Percentiles rank a stretch among this genome's conserved stretches.
phyloP scores from a whole-genome alignment of 2,797 vertebrate species.

The Cynopterus sphinx region DNA sequence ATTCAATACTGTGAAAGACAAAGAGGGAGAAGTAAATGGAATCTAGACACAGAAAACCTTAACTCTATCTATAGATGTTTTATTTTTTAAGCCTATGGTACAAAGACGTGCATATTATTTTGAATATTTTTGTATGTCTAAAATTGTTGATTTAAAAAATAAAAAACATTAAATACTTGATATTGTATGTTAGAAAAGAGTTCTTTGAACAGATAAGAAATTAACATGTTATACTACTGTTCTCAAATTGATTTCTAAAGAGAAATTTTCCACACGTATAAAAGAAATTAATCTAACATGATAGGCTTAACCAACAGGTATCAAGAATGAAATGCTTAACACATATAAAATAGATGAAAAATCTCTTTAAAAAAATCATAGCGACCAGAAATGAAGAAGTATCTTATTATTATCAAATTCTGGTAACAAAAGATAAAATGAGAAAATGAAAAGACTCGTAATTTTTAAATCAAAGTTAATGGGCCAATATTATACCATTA shows the following conservation, averaged over 20 bases:
- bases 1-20: background rate
- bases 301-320: background rate
- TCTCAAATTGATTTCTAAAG: constrained; percentile 25
- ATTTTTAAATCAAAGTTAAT: background rate
- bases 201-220: background rate
- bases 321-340: constrained; percentile 46
- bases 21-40: background rate
- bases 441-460: background rate
- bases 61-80: background rate
- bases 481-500: background rate
- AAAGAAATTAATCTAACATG: background rate
- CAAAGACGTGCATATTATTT: constrained; percentile 13
- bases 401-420: constrained; percentile 5
- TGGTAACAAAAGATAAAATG: background rate
- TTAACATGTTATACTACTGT: background rate
- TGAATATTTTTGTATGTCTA: constrained; percentile 10
- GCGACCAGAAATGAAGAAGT: background rate
- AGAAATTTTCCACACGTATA: background rate
- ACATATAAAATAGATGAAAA: background rate
- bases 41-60: background rate
- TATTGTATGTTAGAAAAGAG: constrained; percentile 40
- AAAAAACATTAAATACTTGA: constrained; percentile 33
- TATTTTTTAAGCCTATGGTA: constrained; percentile 11
- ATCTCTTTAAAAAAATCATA: background rate
- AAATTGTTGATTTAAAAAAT: constrained; percentile 30